phyloP scores from a whole-genome alignment of 1,140 invertebrate species.

The Tetramorium alpestre region DNA sequence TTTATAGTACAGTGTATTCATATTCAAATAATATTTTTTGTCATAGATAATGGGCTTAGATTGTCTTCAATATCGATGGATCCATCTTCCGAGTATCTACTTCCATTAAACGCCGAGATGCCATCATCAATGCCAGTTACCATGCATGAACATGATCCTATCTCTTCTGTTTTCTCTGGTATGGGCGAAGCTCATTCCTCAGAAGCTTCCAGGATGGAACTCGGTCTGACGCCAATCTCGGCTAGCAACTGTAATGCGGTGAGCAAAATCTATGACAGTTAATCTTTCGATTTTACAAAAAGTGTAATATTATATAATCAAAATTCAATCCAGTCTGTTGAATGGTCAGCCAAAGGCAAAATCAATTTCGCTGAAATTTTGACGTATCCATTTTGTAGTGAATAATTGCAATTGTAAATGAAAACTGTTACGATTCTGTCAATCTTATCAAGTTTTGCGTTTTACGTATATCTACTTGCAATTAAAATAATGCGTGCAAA shows the following conservation, averaged over 20 bases:
- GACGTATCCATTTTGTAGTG: background rate
- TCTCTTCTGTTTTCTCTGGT: slow-evolving; percentile 16
- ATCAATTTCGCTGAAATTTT: background rate
- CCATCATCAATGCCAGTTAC: slow-evolving; percentile 27
- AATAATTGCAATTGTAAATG: slow-evolving; percentile 14
- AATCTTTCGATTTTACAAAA: background rate
- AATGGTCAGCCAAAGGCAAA: slow-evolving; percentile 3
- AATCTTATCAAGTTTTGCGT: slow-evolving; percentile 4
- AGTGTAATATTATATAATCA: background rate
- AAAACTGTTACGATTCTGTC: background rate
- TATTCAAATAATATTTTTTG: background rate
- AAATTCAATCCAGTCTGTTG: slow-evolving; percentile 14
- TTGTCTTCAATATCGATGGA: slow-evolving; percentile 72
- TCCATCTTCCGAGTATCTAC: slow-evolving; percentile 66
- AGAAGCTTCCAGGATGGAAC: slow-evolving; percentile 45
- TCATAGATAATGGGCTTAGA: slow-evolving; percentile 75
- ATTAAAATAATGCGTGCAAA: background rate
- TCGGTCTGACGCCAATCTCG: background rate
- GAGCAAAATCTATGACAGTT: slow-evolving; percentile 34
- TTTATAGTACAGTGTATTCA: background rate
- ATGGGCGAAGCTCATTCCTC: slow-evolving; percentile 45
- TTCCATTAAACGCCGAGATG: slow-evolving; percentile 44
- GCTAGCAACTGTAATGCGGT: slow-evolving; percentile 61
- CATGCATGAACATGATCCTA: background rate
- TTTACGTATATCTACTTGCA: background rate